Conservation (phyloP, 2,888 invertebrate genomes). For the Sarcophaga rosellei region DNA sequence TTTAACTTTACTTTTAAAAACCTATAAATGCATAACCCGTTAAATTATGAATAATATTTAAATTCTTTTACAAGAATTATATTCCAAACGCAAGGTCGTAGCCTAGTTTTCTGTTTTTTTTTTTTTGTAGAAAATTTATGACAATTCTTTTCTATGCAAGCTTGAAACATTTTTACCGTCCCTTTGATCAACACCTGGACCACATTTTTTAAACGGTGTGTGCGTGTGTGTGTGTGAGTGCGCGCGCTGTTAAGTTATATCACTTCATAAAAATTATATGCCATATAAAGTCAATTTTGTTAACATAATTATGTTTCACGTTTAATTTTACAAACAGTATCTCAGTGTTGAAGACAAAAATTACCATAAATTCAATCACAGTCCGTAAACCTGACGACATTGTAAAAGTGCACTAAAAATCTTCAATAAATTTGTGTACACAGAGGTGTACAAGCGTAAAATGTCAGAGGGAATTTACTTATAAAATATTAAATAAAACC, state of each 20-base stretch:
- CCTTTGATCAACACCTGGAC: constrained; percentile 4
- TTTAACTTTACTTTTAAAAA: too few relatives aligned
- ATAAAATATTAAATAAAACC: too few relatives aligned
- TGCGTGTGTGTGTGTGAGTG: background rate
- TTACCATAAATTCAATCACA: constrained; percentile 65
- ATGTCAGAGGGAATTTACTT: too few relatives aligned
- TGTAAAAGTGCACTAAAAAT: constrained; percentile 27
- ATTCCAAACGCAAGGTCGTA: too few relatives aligned
- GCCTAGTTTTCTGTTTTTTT: too few relatives aligned
- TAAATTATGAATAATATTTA: too few relatives aligned
- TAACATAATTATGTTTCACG: constrained; percentile 50
- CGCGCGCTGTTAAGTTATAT: constrained; percentile 11
- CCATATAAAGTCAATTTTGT: constrained; percentile 58
- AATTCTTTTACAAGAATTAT: too few relatives aligned
- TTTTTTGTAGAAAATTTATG: background rate
- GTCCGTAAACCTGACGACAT: constrained; percentile 28
- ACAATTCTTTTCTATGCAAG: background rate
- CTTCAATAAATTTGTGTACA: background rate
- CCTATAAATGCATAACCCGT: too few relatives aligned
- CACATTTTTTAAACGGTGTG: background rate
- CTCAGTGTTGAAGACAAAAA: constrained; percentile 31
- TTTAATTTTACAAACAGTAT: constrained; percentile 53
- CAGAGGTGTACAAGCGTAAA: constrained; percentile 43
- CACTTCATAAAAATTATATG: constrained; percentile 54
- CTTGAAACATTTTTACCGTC: background rate